phyloP scores from a whole-genome alignment of 2,797 vertebrate genomes.

The Amblyopsis hoosieri region DNA sequence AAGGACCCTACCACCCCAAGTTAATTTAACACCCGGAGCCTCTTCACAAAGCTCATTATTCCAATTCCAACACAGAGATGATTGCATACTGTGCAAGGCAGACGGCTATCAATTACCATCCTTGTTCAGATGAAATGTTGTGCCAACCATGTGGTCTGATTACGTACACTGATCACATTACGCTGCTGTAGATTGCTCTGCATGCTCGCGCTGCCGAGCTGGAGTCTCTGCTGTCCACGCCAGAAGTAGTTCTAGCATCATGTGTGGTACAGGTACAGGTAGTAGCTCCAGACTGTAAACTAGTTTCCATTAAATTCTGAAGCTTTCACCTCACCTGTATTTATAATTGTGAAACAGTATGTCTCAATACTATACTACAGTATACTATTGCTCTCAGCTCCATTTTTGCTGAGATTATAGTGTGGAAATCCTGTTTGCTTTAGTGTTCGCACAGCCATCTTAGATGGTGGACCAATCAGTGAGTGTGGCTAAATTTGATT shows the following conservation, averaged over 20 bases:
- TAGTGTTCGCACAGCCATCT: too few species aligned
- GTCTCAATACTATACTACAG: too few species aligned
- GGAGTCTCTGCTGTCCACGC: not conserved
- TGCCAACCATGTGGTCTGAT: not conserved
- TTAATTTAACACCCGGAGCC: slow-evolving; percentile 47
- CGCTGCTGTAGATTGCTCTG: not conserved
- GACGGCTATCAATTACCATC: slow-evolving; percentile 47
- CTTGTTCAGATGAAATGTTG: slow-evolving; percentile 21
- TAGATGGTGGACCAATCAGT: too few species aligned
- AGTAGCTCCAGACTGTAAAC: slow-evolving; percentile 2
- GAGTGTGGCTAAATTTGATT: too few species aligned
- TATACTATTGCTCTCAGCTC: too few species aligned
- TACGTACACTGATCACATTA: too few species aligned
- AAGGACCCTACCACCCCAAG: slow-evolving; percentile 15
- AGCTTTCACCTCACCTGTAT: slow-evolving; percentile 18
- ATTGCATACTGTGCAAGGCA: not conserved
- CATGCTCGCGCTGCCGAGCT: not conserved
- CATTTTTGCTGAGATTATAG: too few species aligned
- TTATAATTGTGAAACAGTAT: not conserved
- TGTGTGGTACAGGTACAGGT: not conserved
- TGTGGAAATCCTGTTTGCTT: too few species aligned
- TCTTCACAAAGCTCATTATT: slow-evolving; percentile 20
- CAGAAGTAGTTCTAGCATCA: too few species aligned
- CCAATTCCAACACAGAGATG: slow-evolving; percentile 31
- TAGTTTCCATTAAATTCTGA: slow-evolving; percentile 22